A percentile compares a stretch with the other conserved stretches of the same genome.
Conservation (phyloP, 1,140 invertebrate species). For the Atta colombica region DNA sequence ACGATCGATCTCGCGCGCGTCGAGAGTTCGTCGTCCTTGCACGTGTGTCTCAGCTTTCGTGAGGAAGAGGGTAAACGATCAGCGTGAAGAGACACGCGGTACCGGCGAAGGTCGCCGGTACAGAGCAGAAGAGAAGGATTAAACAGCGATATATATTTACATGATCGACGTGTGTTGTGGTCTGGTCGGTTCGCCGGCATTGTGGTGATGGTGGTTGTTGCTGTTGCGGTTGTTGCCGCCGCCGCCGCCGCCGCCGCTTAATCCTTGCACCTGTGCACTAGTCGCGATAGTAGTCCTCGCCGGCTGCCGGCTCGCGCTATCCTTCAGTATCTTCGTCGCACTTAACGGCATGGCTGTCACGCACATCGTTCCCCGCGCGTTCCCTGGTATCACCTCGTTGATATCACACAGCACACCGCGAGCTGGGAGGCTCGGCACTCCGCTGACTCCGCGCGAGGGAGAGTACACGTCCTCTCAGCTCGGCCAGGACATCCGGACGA, state of each 20-base stretch:
- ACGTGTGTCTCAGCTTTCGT: background rate
- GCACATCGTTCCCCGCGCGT: conserved; percentile 80
- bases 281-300: conserved; percentile 78
- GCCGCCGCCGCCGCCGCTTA: conserved; percentile 67
- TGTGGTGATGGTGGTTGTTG: conserved; percentile 48
- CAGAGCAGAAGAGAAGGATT: conserved; percentile 22
- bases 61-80: background rate
- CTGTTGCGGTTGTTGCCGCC: conserved; percentile 43
- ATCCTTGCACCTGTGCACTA: conserved; percentile 79
- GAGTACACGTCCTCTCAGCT: conserved; percentile 48
- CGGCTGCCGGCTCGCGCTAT: conserved; percentile 75
- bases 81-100: background rate
- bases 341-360: conserved; percentile 82
- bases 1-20: conserved; percentile 40
- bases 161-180: conserved; percentile 85
- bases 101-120: background rate
- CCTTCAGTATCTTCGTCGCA: conserved; percentile 84
- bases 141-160: conserved; percentile 80
- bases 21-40: conserved; percentile 46
- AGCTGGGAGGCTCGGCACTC: background rate
- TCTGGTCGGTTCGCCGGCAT: conserved; percentile 73
- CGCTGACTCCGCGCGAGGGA: conserved; percentile 1
- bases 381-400: conserved; percentile 58
- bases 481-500: conserved; percentile 39
- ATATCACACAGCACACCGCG: conserved; percentile 60